These are phyloP conservation scores for Excalfactoria chinensis DNA, from an alignment of 2,113 vertebrate genomes.

Conservation along the genomic window DNA sequence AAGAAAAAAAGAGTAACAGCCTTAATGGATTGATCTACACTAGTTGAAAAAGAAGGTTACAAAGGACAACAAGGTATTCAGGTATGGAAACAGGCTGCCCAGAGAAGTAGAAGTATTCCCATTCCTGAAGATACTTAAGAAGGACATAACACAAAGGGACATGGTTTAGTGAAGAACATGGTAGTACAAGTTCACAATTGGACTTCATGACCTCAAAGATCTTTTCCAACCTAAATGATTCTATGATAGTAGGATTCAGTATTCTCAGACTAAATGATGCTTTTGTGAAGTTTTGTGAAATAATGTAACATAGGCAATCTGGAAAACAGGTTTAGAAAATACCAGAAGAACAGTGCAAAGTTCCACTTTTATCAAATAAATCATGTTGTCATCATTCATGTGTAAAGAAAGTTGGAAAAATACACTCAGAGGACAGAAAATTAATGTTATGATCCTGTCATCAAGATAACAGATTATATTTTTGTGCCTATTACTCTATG, in stretches of 20 bases:
- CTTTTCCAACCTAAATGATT: neutral
- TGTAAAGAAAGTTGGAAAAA: neutral
- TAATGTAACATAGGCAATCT: neutral
- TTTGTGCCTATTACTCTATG: neutral
- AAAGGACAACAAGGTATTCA: neutral
- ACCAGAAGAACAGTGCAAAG: neutral
- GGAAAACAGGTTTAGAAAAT: neutral
- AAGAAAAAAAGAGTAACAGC: rapidly evolving
- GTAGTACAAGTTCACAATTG: neutral
- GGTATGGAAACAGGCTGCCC: neutral
- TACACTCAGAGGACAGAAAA: neutral
- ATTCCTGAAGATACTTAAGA: neutral
- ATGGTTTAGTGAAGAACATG: neutral
- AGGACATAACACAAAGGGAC: neutral
- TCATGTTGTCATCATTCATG: neutral
- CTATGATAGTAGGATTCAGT: neutral
- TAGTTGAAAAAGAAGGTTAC: neutral
- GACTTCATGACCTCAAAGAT: neutral
- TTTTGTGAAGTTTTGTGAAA: neutral
- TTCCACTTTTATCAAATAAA: neutral
- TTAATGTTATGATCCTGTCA: neutral
- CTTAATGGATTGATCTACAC: neutral
- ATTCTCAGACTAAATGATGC: neutral
- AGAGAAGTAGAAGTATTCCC: neutral
- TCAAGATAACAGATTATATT: neutral